Evolutionary conservation across 2,888 invertebrate genomes (phyloP).

Genomic region (Volucella zonaria): DNA sequence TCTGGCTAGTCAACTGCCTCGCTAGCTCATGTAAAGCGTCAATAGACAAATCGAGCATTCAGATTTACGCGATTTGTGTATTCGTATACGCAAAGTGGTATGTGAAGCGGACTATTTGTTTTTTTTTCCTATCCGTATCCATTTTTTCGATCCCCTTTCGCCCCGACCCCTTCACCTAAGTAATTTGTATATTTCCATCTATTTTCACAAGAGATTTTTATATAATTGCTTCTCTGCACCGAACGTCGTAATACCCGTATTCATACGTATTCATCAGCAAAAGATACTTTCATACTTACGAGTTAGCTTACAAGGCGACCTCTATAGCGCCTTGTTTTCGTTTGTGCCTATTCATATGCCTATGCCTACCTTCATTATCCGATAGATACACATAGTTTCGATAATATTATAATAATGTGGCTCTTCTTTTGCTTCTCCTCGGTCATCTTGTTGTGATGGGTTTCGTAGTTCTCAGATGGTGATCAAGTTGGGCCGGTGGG

Average conservation of each 20-base stretch:
- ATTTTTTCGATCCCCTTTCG: conserved; percentile 36
- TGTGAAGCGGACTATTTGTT: conserved; percentile 53
- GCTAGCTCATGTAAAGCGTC: conserved; percentile 69
- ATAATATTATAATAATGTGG: conserved; percentile 70
- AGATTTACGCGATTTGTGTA: conserved; percentile 72
- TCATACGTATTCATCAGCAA: conserved; percentile 66
- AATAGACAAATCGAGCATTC: conserved; percentile 74
- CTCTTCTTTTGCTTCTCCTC: conserved; percentile 34
- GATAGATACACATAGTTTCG: conserved; percentile 70
- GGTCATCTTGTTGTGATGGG: conserved; percentile 7
- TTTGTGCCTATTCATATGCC: conserved; percentile 23
- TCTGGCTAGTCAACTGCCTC: conserved; percentile 43
- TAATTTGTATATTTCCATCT: conserved; percentile 65
- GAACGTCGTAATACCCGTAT: background rate
- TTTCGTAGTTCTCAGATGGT: conserved; percentile 3
- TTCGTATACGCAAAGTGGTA: conserved; percentile 53
- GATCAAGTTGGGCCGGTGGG: background rate
- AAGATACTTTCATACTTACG: conserved; percentile 37
- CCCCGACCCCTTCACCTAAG: background rate
- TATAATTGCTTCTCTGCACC: conserved; percentile 69
- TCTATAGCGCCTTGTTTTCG: conserved; percentile 67
- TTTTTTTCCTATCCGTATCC: conserved; percentile 62
- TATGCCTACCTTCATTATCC: conserved; percentile 41
- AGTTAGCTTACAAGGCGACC: conserved; percentile 53
- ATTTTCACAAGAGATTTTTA: conserved; percentile 63